These are phyloP conservation scores for Bombylius discolor DNA, from an alignment of 2,888 invertebrate genomes.

Conservation along the genomic window DNA sequence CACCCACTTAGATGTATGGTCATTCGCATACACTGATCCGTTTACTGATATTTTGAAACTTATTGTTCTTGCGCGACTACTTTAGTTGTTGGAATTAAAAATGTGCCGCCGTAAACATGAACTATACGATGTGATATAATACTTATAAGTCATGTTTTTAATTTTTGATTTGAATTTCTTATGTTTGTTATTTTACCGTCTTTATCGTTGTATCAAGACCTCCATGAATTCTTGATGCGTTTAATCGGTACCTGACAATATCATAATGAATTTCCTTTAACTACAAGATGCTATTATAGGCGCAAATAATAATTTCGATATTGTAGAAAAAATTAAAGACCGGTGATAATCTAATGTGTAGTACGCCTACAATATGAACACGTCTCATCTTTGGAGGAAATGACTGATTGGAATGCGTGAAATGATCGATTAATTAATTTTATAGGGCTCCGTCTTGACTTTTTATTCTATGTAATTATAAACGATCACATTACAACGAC, in stretches of 20 bases:
- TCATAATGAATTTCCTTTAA: no score
- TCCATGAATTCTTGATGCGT: background rate
- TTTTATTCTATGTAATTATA: background rate
- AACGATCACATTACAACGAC: background rate
- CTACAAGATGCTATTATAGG: no score
- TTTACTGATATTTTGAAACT: no score
- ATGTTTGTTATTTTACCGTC: background rate
- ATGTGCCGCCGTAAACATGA: background rate
- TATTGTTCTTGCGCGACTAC: background rate
- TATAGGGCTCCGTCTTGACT: background rate
- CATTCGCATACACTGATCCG: background rate
- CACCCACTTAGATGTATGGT: background rate
- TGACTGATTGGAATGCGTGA: background rate
- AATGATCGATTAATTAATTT: background rate
- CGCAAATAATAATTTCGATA: no score
- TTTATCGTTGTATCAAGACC: background rate
- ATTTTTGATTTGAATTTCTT: background rate
- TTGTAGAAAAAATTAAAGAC: no score
- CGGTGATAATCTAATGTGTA: no score
- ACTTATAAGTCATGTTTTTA: background rate
- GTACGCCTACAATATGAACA: background rate
- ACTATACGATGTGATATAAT: background rate
- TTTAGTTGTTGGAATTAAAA: background rate
- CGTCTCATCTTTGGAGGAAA: background rate
- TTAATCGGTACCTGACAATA: no score